Base-by-base conservation (phyloP, 2,797 vertebrate species). In the Molossus alvarezi region DNA sequence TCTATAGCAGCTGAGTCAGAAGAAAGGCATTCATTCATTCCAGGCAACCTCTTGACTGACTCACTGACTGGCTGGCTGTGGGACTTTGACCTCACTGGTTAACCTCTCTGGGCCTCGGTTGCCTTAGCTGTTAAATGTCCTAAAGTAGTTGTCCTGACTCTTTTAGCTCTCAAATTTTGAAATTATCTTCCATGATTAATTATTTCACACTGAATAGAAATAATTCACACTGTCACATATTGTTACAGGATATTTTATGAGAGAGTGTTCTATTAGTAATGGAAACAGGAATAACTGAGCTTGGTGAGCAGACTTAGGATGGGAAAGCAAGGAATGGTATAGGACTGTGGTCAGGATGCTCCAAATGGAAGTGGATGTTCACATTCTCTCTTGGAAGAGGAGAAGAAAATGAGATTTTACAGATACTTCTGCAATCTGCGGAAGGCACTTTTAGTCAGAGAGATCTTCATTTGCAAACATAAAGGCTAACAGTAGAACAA, bases 151-250 rank as follows among this genome's bases (percentile, higher is more conserved):
- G 1, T 67, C 33, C 83, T 58, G 58, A 81, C 29, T 67, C 53
- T 64, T 76, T 29, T 57, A n/a, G 14, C 12, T 83, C 25, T 88
- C 64, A 62, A 37, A 91, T 89, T 89, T 41, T 86, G 0, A 23
- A 57, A 84, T 90, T 81, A 2, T 21, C 73, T 55, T 81, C 72
- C 75, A 9, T 82, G 75, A 67, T 65, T 62, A 73, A 37, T 73
- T 57, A 29, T 81, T 94, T 93, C 88, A 23, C 41, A 64, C 48
- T 41, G 18, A 76, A 37, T 72, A 81, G 84, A 76, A 88, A 77
- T 48, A 80, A 65, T 82, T 65, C 3, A 23, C 67, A 45, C 7
- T n/a, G 33, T 23, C 37, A 62, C 3, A 48, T 65, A 37, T 48
- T 79, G 29, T 67, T 67, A 25, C 12, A 14, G 41, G 53, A 41